Evolutionary conservation across 2,113 vertebrate genomes (phyloP), one percentile per base, ranked within the genome.

Genomic region (Clarias gariepinus): DNA sequence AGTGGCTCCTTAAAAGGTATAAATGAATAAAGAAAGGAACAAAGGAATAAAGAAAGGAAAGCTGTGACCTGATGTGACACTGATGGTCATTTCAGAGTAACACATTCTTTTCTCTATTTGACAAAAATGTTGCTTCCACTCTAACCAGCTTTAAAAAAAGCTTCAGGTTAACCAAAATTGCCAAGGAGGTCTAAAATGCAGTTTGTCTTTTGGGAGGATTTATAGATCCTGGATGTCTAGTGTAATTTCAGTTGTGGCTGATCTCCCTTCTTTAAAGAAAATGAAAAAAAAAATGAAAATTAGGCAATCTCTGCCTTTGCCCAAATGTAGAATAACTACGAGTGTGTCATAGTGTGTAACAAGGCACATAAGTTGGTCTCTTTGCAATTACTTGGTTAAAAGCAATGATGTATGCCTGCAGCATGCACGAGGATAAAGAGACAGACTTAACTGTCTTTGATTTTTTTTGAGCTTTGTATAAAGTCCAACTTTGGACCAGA

Each of bases 251-350:
- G 4, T 47, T 4, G 21, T 73, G 19, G 33, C 33, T 73, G 69
- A 73, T 76, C 47, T 53, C 23, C 15, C 23, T 76, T 76, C 41
- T 53, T 76, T n/a, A 76, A 76, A 76, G 73, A n/a, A 15, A 76
- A 25, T 53, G 25, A 15, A 76, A 76, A 21, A 5, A 41, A 73
- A 73, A 73, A 73, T 41, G 10, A 23, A 47, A 21, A 23, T 19
- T 41, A 41, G 8, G 30, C 68, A 36, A 18, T 69, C 28, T 69
- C 36, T 4, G 69, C 33, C 19, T 41, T 11, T 23, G 16, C 68
- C 7, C 7, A 25, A 33, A 36, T 33, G 16, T 23, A 41, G 33
- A 19, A 41, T 41, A 41, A 9, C 33, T 23, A 76, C 2, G 23
- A 53, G 73, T 53, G 73, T 76, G 23, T 52, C 41, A n/a, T 74